These are phyloP conservation scores for Trochalopteron elliotii DNA, from an alignment of 2,113 vertebrate species.

Conservation along the genomic window DNA sequence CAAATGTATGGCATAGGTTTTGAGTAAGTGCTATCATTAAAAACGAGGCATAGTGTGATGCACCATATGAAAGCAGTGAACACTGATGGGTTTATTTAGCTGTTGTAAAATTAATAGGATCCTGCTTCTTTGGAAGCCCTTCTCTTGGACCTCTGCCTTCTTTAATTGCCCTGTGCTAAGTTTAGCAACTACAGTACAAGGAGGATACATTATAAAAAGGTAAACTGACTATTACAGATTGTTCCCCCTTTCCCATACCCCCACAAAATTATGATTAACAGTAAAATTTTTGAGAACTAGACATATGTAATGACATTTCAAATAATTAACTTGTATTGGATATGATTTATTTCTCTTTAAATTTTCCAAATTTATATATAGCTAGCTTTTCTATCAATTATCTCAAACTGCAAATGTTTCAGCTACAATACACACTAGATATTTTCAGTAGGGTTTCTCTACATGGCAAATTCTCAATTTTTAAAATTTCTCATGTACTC, in stretches of 20 bases:
- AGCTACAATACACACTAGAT: background rate
- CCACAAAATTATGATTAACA: background rate
- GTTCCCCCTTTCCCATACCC: rapidly evolving
- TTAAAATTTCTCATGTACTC: background rate
- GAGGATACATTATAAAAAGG: background rate
- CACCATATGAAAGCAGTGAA: background rate
- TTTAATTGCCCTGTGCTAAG: background rate
- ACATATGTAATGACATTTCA: background rate
- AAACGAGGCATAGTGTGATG: background rate
- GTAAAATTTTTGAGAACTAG: background rate
- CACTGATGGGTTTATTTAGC: background rate
- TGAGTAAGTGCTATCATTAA: background rate
- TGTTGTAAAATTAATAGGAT: background rate
- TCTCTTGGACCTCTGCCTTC: background rate
- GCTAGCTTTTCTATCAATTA: background rate
- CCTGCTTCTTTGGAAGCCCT: background rate
- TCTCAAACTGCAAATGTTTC: background rate
- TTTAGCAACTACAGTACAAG: background rate
- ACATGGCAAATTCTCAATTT: background rate
- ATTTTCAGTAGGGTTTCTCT: background rate
- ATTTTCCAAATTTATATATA: background rate
- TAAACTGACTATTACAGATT: background rate
- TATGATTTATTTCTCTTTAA: background rate
- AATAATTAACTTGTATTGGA: background rate
- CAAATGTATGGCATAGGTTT: background rate